Evolutionary conservation across 2,113 vertebrate genomes (phyloP), one percentile per base, ranked within the genome.

Genomic region (Nipponia nippon): DNA sequence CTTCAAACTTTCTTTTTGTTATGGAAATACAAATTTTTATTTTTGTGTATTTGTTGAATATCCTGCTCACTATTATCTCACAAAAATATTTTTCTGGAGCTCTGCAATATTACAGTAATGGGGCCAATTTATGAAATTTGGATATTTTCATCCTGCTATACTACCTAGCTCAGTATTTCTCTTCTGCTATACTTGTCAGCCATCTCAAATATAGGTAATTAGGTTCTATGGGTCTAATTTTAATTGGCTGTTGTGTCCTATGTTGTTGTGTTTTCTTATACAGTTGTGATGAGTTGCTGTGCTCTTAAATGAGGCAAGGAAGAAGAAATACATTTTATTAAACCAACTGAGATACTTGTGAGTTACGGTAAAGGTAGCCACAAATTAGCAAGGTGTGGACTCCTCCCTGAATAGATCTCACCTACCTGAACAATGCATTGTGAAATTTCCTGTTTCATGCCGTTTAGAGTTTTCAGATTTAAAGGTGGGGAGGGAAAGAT

Each of bases 401-500:
- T 87, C n/a, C n/a, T 94, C 44, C 73, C 52, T 44, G 7, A 82
- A 56, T 3, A 93, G 47, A 79, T 63, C 47, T 82, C 49, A 88
- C 16, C 13, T 83, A 53, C 56, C 19, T 63, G 67, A 93, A 42
- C 12, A 80, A 66, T 1, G 5, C 1, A 44, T 80, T 92, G 46
- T 89, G 89, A 96, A 93, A 95, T 84, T 91, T 92, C 83, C 67
- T 81, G 42, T 80, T 89, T 93, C 16, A 6, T 47, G 29, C 18
- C 71, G 59, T 84, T 90, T 78, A 70, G 58, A 53, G 9, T 50
- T 94, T 94, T 89, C 38, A 92, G 17, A 84, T 58, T 77, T 89
- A 67, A 75, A 53, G 27, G 10, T 4, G 17, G 2, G 7, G 5
- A 6, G 21, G 7, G 1, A 5, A 52, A 27, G 83, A 71, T 44